Percentiles rank a stretch among this genome's conserved stretches.
Conservation (phyloP, 2,113 vertebrate genomes). For the Lepidothrix coronata region DNA sequence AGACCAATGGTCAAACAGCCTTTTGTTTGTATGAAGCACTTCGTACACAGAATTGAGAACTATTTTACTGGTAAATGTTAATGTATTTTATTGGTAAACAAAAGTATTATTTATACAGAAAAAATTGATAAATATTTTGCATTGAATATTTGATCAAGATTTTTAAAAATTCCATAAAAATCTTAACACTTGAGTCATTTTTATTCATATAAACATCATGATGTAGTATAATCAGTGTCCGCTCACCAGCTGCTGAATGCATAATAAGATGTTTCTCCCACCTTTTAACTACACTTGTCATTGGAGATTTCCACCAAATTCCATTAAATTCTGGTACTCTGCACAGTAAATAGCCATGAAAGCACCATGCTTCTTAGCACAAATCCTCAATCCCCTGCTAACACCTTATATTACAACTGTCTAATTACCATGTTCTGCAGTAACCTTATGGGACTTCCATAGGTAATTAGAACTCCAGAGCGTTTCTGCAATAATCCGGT, state of each 20-base stretch:
- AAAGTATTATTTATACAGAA: not conserved
- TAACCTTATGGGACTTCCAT: conserved; percentile 73
- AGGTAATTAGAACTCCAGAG: conserved; percentile 79
- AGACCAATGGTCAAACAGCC: not conserved
- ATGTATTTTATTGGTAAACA: not conserved
- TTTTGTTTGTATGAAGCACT: not conserved
- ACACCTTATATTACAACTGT: conserved; percentile 69
- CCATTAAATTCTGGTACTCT: conserved; percentile 62
- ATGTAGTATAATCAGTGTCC: not conserved
- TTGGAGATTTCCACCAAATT: conserved; percentile 61
- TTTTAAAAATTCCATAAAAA: not conserved
- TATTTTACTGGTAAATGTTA: not conserved
- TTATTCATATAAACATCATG: not conserved
- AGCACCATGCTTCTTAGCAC: conserved; percentile 67
- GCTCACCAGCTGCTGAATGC: not conserved
- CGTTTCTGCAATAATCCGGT: conserved; percentile 70
- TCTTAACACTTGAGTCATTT: not conserved
- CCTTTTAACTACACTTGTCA: conserved; percentile 2
- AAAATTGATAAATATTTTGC: not conserved
- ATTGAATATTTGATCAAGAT: not conserved
- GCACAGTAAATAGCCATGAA: conserved; percentile 73
- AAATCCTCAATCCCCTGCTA: conserved; percentile 73
- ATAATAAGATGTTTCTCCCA: not conserved
- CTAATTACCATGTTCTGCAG: conserved; percentile 75
- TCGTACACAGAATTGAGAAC: not conserved